Evolutionary conservation across 2,888 invertebrate genomes (phyloP), one percentile per base, ranked within the genome.

Genomic region (Nymphalis polychloros): DNA sequence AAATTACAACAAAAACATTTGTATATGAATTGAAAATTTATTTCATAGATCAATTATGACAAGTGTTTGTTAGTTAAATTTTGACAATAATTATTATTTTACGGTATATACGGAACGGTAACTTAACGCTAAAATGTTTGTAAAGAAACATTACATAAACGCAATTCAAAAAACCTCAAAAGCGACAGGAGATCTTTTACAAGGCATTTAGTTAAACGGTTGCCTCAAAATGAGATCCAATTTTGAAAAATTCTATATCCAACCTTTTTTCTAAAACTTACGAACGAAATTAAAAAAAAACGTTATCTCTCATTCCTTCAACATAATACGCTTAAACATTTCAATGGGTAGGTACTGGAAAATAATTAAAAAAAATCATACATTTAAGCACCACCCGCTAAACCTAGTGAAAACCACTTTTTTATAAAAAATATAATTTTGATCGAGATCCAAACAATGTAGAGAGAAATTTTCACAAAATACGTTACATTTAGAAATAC

Each of bases 331-430:
- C 81, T 80, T 76, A 57, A 57, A 57, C 76, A 76, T 79, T 81
- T 81, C 80, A 78, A 73, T 76, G 86, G 88, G 87, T 85, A 85
- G 88, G 86, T 79, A 84, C 84, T 75, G 81, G 73, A 77, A 74
- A 78, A 77, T 80, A 78, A 81, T 31, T 31, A 80, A 80, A 77
- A 79, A 53, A 80, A 78, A 76, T 78, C 80, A 76, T 79, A 81
- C 72, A 71, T 80, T 76, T 90, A 90, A 91, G 92, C 92, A 90
- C 90, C 87, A 85, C 87, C 91, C 88, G 89, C 90, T 84, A 84
- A 78, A 76, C 76, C 79, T 82, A 81, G 78, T 76, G 77, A 81
- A 82, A 52, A 46, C 53, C 47, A 63, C 17, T 50, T 49, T 55
- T 69, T n/a, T 27, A 55, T 64, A 71, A 72, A 77, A 81, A 83